These are phyloP conservation scores for Zaprionus taronus DNA, from an alignment of 1,140 invertebrate species.

Conservation along the genomic window DNA sequence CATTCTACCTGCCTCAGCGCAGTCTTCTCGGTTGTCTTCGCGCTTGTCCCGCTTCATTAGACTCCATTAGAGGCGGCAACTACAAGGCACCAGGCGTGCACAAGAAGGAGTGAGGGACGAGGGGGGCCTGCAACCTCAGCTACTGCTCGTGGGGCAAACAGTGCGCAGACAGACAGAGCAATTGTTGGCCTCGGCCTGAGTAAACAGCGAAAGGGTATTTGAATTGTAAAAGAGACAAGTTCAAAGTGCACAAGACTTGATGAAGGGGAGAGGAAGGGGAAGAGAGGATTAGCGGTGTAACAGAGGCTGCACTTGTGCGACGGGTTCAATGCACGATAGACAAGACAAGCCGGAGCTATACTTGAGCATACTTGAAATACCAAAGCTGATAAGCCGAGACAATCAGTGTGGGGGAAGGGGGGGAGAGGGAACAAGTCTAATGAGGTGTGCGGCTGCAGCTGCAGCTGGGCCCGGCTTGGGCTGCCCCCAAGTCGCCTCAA, in stretches of 20 bases:
- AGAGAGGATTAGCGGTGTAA: constrained; percentile 13
- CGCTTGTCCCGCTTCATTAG: constrained; percentile 64
- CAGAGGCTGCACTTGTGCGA: constrained; percentile 57
- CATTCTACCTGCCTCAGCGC: constrained; percentile 54
- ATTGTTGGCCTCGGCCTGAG: constrained; percentile 18
- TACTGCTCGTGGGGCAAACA: background rate
- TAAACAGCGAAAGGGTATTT: constrained; percentile 66
- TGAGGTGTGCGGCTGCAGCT: constrained; percentile 20
- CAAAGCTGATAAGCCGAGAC: constrained; percentile 44
- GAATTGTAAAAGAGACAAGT: constrained; percentile 45
- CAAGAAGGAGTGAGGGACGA: background rate
- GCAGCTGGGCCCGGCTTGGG: constrained; percentile 37
- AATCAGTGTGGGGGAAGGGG: constrained; percentile 10
- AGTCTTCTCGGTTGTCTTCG: background rate
- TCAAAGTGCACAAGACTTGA: constrained; percentile 55
- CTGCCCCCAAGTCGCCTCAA: constrained; percentile 5
- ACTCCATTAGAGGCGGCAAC: constrained; percentile 72
- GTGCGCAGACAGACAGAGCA: constrained; percentile 18
- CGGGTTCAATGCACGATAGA: constrained; percentile 71
- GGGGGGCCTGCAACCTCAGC: background rate
- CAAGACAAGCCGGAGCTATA: constrained; percentile 8
- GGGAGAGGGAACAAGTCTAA: constrained; percentile 11
- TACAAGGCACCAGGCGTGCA: constrained; percentile 46
- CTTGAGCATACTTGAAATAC: constrained; percentile 38
- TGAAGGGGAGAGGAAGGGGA: background rate